Evolutionary conservation across 92 coral and sea anemone species (phyloP).

Genomic region (Bergia sp.): DNA sequence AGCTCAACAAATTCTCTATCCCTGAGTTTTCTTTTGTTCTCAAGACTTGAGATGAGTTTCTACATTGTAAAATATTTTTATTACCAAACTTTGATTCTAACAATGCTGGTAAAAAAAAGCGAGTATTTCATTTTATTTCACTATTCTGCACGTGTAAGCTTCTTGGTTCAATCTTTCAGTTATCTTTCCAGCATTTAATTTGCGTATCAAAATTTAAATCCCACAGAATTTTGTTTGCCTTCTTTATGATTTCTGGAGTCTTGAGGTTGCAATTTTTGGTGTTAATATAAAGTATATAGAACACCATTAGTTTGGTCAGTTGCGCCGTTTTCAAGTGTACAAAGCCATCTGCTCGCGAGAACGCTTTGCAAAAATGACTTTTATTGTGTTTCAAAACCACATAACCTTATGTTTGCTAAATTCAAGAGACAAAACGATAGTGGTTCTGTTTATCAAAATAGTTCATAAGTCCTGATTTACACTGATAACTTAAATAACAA

Average conservation of each 20-base stretch:
- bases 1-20: background rate
- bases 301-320: background rate
- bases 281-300: background rate
- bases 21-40: background rate
- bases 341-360: background rate
- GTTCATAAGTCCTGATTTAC: constrained; percentile 18
- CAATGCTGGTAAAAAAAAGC: background rate
- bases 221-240: background rate
- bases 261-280: background rate
- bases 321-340: background rate
- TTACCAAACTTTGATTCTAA: background rate
- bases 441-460: constrained; percentile 11
- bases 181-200: background rate
- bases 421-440: constrained; percentile 15
- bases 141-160: background rate
- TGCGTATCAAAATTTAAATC: background rate
- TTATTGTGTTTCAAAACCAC: background rate
- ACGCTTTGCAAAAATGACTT: background rate
- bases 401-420: background rate
- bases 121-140: background rate
- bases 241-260: background rate
- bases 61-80: background rate
- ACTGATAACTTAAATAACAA: constrained; percentile 27
- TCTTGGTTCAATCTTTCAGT: background rate
- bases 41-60: background rate